Evolutionary conservation across 37 sponge, comb jelly and placozoan genomes (phyloP).

Genomic region (Beroe forskalii): DNA sequence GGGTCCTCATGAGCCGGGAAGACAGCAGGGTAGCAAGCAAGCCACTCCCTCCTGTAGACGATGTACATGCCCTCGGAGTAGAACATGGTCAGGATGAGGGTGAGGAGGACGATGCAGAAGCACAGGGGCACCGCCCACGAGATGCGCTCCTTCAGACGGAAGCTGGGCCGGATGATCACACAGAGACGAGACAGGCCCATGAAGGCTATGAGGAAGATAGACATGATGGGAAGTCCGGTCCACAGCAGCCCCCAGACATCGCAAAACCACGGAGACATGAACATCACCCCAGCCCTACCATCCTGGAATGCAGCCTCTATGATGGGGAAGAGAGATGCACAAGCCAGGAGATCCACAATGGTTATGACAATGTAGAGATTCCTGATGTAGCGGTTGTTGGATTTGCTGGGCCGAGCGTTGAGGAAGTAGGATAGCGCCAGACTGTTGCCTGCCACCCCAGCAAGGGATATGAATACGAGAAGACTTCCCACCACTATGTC

Average conservation of each 20-base stretch:
- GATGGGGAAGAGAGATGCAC: conserved; percentile 40
- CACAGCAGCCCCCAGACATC: conserved; percentile 13
- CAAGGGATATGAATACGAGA: not conserved
- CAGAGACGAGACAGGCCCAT: not conserved
- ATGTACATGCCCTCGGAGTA: not conserved
- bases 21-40: conserved; percentile 1
- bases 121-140: not conserved
- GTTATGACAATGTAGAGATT: conserved; percentile 15
- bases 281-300: not conserved
- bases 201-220: conserved; percentile 28
- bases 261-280: conserved; percentile 3
- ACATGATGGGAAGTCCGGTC: not conserved
- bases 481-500: not conserved
- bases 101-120: not conserved
- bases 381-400: conserved; percentile 8
- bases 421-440: conserved; percentile 9
- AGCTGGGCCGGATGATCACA: not conserved
- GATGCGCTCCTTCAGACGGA: not conserved
- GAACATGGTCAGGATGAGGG: not conserved
- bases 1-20: not conserved
- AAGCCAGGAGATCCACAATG: not conserved
- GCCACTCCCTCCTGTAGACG: conserved; percentile 16
- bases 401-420: not conserved
- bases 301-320: not conserved
- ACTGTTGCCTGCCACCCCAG: not conserved